phyloP scores from a whole-genome alignment of 1,140 invertebrate genomes.

The honey bee (Apis mellifera) region Amel_HAv3.1 CM009940.2:9732501-9733000 shows the following conservation, averaged over 20 bases:
- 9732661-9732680: slow-evolving; percentile 70
- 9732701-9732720: slow-evolving; percentile 47
- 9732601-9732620: slow-evolving; percentile 42
- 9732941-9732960: not conserved
- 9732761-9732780: no score
- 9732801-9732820: no score
- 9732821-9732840: no score
- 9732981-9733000: slow-evolving; percentile 19
- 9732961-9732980: slow-evolving; percentile 37
- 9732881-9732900: no score
- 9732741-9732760: no score
- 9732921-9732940: not conserved
- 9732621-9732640: slow-evolving; percentile 60
- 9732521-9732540: slow-evolving; percentile 4
- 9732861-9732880: slow-evolving; percentile 28
- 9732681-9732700: slow-evolving; percentile 70
- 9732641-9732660: slow-evolving; percentile 69
- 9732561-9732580: slow-evolving; percentile 55
- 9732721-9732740: not conserved
- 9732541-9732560: slow-evolving; percentile 48
- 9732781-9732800: slow-evolving; percentile 21
- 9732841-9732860: no score
- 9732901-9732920: not conserved
- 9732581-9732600: slow-evolving; percentile 57
- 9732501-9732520: not conserved